Conservation (phyloP, 2,888 invertebrate genomes). For the Pimpla rufipes region DNA sequence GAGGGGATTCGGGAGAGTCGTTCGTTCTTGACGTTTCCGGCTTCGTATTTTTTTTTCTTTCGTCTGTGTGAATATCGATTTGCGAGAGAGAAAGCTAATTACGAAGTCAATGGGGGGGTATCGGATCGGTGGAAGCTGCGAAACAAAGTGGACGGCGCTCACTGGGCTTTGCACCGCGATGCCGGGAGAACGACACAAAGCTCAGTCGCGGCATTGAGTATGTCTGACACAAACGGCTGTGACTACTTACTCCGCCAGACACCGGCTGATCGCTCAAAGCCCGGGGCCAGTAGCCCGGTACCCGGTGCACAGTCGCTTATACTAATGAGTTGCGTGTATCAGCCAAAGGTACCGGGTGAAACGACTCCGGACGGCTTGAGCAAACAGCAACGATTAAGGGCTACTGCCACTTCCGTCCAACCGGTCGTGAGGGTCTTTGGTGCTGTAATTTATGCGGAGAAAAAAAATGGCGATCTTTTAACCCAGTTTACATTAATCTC, state of each 20-base stretch:
- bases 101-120: slow-evolving; percentile 31
- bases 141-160: not conserved
- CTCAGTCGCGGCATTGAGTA: slow-evolving; percentile 8
- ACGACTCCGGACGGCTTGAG: slow-evolving; percentile 4
- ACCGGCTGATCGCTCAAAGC: slow-evolving; percentile 45
- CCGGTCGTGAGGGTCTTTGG: not conserved
- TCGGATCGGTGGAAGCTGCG: slow-evolving; percentile 1
- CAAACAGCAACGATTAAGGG: slow-evolving; percentile 1
- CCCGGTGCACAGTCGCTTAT: slow-evolving; percentile 43
- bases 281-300: slow-evolving; percentile 5
- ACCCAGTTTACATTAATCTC: not conserved
- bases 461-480: too few relatives aligned
- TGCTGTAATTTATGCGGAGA: not conserved
- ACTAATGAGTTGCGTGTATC: slow-evolving; percentile 54
- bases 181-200: slow-evolving; percentile 25
- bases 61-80: slow-evolving; percentile 32
- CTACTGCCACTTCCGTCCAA: not conserved
- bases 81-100: slow-evolving; percentile 35
- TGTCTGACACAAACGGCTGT: slow-evolving; percentile 6
- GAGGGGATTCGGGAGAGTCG: not conserved
- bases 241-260: slow-evolving; percentile 43
- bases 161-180: slow-evolving; percentile 7
- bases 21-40: slow-evolving; percentile 1
- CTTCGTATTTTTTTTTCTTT: not conserved
- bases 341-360: slow-evolving; percentile 38